Conservation (phyloP, 2,888 invertebrate genomes). For the Anaspis maculata region DNA sequence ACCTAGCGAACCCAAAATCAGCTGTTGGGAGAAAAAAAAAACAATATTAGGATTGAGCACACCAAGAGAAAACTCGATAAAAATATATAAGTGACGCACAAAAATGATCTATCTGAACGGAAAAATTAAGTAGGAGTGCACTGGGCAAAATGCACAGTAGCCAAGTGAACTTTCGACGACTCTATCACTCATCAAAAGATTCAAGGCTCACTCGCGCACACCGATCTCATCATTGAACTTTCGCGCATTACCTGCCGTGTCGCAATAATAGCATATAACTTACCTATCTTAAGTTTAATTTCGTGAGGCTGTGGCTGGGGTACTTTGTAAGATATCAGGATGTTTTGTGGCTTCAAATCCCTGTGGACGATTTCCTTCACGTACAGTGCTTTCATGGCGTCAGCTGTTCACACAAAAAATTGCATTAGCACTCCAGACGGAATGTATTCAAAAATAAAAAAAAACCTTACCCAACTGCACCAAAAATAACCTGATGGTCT, state of each 20-base stretch:
- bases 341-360: slow-evolving; percentile 99
- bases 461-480: slow-evolving; percentile 81
- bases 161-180: neutral
- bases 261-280: no score
- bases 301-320: slow-evolving; percentile 68
- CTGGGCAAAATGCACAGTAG: neutral
- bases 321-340: slow-evolving; percentile 81
- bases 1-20: slow-evolving; percentile 98
- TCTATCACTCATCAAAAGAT: no score
- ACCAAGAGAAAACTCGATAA: no score
- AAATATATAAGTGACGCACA: no score
- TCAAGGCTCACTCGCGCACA: no score
- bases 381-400: slow-evolving; percentile 95
- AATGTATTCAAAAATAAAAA: no score
- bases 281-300: slow-evolving; percentile 91
- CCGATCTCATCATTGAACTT: no score
- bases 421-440: slow-evolving; percentile 6
- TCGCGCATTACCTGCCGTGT: no score
- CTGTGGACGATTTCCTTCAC: slow-evolving; percentile 97
- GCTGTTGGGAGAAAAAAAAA: no score
- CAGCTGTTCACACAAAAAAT: no score
- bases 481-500: slow-evolving; percentile 91
- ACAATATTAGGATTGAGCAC: no score
- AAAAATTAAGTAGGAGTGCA: neutral
- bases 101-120: no score